A percentile compares a stretch with the other conserved stretches of the same genome.
phyloP scores from a whole-genome alignment of 2,113 vertebrate species.

The Zapornia atra region DNA sequence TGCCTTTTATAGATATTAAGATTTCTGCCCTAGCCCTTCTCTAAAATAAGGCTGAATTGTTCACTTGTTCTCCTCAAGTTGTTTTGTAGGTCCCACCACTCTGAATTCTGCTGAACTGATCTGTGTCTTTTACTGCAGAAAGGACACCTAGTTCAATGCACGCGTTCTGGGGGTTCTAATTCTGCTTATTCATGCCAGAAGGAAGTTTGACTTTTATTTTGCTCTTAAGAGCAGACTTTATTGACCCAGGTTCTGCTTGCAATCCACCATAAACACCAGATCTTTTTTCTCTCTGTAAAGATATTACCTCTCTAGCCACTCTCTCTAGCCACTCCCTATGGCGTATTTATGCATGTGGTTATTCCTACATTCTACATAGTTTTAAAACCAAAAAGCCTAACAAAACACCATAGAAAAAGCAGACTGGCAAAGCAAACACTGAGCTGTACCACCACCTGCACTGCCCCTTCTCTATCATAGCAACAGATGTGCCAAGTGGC shows the following conservation, averaged over 20 bases:
- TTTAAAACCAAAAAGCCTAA: background rate
- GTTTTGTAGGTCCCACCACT: background rate
- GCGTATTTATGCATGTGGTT: background rate
- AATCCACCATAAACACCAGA: background rate
- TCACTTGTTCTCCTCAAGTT: background rate
- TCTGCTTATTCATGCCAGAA: background rate
- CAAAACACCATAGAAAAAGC: background rate
- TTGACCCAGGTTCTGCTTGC: background rate
- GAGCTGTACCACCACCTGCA: background rate
- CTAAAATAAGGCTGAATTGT: background rate
- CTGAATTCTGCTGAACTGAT: background rate
- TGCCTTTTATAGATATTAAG: background rate
- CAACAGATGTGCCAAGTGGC: background rate
- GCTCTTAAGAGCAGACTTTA: background rate
- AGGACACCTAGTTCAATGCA: background rate
- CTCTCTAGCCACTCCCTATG: background rate
- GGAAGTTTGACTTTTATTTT: background rate
- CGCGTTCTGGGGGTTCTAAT: background rate
- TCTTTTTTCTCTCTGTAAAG: background rate
- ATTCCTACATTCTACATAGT: background rate
- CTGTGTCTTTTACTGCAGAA: background rate
- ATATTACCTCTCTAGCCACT: background rate
- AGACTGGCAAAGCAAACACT: background rate
- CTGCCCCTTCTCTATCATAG: background rate
- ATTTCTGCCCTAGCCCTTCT: background rate